Evolutionary conservation across 2,797 vertebrate genomes (phyloP).

Genomic region (Dromococcyx pavoninus): DNA sequence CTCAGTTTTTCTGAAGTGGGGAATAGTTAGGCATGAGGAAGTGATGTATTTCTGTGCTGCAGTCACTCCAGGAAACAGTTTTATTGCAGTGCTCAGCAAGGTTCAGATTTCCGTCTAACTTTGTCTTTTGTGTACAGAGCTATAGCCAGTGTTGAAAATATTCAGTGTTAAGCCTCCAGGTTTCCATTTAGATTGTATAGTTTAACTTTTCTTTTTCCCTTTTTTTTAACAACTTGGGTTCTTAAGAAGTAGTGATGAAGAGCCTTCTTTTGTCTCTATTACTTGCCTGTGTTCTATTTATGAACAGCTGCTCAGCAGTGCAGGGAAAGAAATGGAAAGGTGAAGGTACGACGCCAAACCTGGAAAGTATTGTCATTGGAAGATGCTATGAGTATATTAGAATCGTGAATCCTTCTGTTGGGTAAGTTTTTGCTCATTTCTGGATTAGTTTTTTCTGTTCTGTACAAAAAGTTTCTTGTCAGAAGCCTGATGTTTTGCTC

Average conservation of each 20-base stretch:
- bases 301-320: not conserved
- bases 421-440: constrained; percentile 68
- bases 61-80: constrained; percentile 36
- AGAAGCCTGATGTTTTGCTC: not conserved
- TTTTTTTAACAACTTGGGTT: not conserved
- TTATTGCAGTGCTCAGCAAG: not conserved
- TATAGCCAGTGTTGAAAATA: not conserved
- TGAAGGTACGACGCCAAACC: constrained; percentile 64
- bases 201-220: not conserved
- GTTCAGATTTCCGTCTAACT: not conserved
- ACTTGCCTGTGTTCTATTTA: constrained; percentile 1
- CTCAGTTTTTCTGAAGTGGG: not conserved
- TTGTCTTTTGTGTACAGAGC: not conserved
- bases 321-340: constrained; percentile 57
- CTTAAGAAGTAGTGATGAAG: constrained; percentile 1
- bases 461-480: not conserved
- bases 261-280: not conserved
- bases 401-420: constrained; percentile 52
- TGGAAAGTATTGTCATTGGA: constrained; percentile 74
- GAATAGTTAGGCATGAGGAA: constrained; percentile 16
- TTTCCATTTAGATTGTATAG: not conserved
- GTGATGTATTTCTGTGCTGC: constrained; percentile 31
- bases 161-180: not conserved
- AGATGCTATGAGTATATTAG: constrained; percentile 74
- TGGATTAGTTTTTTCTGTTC: not conserved